Conservation (phyloP, 2,113 vertebrate genomes). For the Tylochromis polylepis region DNA sequence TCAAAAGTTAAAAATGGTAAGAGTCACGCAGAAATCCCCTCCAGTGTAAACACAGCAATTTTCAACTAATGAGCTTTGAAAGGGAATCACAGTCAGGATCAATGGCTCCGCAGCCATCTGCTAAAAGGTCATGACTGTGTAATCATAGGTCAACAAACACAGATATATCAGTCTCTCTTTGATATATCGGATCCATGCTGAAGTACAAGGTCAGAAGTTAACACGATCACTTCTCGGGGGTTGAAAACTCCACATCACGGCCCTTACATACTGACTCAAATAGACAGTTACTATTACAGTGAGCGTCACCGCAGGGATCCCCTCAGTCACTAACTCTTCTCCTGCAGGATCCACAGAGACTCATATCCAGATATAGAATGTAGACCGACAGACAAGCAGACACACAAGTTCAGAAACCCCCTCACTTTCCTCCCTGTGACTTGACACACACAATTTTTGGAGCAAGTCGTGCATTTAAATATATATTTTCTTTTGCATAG, state of each 20-base stretch:
- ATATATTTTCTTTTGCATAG: background rate
- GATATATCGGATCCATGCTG: background rate
- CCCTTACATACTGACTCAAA: background rate
- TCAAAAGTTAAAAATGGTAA: background rate
- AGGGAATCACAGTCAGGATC: conserved; percentile 1
- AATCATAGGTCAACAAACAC: background rate
- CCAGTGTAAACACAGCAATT: background rate
- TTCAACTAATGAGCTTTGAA: background rate
- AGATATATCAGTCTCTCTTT: background rate
- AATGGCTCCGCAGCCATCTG: background rate
- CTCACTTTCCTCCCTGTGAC: background rate
- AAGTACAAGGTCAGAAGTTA: conserved; percentile 34
- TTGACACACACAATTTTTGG: background rate
- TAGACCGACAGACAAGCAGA: background rate
- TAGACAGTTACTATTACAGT: conserved; percentile 9
- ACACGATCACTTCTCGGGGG: background rate
- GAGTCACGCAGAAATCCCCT: background rate
- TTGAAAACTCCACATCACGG: background rate
- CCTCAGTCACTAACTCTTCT: conserved; percentile 5
- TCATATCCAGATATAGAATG: background rate
- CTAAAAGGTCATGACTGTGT: background rate
- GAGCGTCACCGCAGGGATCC: conserved; percentile 11
- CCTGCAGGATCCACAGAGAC: background rate
- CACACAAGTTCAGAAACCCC: background rate
- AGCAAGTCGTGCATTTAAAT: background rate